Conservation (phyloP, 1,140 invertebrate genomes). For the Dendrolimus kikuchii region DNA sequence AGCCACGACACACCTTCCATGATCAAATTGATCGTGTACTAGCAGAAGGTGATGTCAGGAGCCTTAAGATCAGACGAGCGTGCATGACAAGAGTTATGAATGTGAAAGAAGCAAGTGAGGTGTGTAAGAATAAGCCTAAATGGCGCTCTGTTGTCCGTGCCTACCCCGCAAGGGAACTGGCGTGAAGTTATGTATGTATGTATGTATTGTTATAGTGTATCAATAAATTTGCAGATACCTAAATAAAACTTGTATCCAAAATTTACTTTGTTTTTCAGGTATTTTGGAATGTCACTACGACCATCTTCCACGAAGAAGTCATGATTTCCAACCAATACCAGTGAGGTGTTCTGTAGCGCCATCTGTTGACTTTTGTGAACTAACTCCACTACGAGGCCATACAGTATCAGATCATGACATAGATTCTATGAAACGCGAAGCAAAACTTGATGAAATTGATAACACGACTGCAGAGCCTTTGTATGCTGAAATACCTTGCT, state of each 20-base stretch:
- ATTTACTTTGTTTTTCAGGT: conserved; percentile 32
- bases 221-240: not conserved
- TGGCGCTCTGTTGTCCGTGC: too few species aligned
- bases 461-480: conserved; percentile 55
- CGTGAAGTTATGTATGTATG: too few species aligned
- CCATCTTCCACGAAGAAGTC: conserved; percentile 52
- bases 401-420: conserved; percentile 45
- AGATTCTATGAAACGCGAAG: conserved; percentile 59
- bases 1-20: too few species aligned
- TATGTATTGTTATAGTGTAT: too few species aligned
- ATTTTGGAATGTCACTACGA: conserved; percentile 70
- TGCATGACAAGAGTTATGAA: too few species aligned
- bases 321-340: conserved; percentile 37
- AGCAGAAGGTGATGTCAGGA: too few species aligned
- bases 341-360: conserved; percentile 35
- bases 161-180: too few species aligned
- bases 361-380: conserved; percentile 47
- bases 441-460: conserved; percentile 51
- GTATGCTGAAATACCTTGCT: conserved; percentile 67
- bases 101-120: too few species aligned
- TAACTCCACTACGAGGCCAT: conserved; percentile 29
- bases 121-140: too few species aligned
- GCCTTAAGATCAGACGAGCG: too few species aligned
- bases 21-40: too few species aligned
- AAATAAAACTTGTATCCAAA: not conserved